phyloP scores from a whole-genome alignment of 2,113 vertebrate genomes.

The Dicerorhinus sumatrensis region DNA sequence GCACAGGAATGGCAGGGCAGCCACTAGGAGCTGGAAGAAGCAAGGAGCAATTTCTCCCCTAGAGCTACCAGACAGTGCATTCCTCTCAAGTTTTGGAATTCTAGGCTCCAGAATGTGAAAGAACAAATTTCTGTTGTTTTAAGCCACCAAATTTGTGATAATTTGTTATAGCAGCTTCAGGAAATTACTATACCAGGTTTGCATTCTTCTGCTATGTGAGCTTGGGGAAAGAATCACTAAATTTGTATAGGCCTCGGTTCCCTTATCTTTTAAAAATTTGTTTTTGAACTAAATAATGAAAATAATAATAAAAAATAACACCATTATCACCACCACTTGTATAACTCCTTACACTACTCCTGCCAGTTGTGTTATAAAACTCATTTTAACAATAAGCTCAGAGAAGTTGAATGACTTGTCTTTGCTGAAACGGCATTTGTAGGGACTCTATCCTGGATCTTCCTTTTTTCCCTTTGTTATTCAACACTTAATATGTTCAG shows the following conservation, averaged over 20 bases:
- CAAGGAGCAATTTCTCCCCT: not conserved
- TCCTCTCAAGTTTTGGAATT: too few relatives aligned
- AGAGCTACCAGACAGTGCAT: rapidly evolving
- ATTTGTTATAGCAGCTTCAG: not conserved
- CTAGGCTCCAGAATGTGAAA: not conserved
- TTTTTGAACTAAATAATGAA: not conserved
- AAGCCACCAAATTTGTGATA: not conserved
- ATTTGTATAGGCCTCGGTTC: not conserved
- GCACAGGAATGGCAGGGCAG: not conserved
- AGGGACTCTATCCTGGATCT: not conserved
- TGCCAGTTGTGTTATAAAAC: not conserved
- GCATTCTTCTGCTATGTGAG: not conserved
- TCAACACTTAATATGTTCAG: not conserved
- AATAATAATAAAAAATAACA: not conserved
- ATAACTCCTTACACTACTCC: not conserved
- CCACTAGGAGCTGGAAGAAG: too few relatives aligned
- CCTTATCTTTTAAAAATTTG: not conserved
- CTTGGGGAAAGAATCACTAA: not conserved
- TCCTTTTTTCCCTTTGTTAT: not conserved
- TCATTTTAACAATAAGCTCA: not conserved
- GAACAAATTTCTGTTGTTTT: not conserved
- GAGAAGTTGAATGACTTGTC: not conserved
- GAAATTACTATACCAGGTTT: not conserved
- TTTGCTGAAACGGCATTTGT: not conserved
- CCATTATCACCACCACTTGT: not conserved